phyloP scores from a whole-genome alignment of 2,113 vertebrate genomes.

The Corythoichthys intestinalis region DNA sequence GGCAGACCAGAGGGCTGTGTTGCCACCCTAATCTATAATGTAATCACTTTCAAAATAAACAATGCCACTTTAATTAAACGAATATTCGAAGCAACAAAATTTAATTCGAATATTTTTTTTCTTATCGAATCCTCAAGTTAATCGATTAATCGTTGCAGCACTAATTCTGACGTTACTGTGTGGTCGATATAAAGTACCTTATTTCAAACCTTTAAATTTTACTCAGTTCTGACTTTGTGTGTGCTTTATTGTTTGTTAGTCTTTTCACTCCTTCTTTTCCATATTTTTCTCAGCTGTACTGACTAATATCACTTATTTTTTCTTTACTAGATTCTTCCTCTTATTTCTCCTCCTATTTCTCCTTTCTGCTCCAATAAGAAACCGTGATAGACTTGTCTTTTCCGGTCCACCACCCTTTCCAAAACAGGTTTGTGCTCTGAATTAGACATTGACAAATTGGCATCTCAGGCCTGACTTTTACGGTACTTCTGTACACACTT shows the following conservation, averaged over 20 bases:
- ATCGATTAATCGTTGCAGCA: too few species aligned
- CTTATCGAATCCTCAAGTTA: too few species aligned
- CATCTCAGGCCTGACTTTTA: constrained; percentile 53
- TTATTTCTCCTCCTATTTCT: constrained; percentile 43
- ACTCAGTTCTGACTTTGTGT: not conserved
- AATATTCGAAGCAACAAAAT: too few species aligned
- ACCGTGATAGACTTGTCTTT: constrained; percentile 45
- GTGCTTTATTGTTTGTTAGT: not conserved
- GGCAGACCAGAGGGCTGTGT: too few species aligned
- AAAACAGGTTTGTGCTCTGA: constrained; percentile 54
- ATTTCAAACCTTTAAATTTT: too few species aligned
- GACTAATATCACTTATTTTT: constrained; percentile 71
- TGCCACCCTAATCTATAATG: too few species aligned
- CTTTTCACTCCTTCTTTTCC: not conserved
- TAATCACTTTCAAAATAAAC: too few species aligned
- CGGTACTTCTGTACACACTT: constrained; percentile 49
- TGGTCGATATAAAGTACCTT: too few species aligned
- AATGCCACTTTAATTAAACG: too few species aligned
- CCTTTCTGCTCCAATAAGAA: constrained; percentile 59
- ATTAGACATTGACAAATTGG: constrained; percentile 61
- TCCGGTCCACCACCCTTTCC: constrained; percentile 28
- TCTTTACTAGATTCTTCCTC: constrained; percentile 47
- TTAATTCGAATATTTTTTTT: too few species aligned
- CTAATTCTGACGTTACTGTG: too few species aligned
- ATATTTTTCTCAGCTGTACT: constrained; percentile 41